phyloP scores from a whole-genome alignment of 2,797 vertebrate genomes.

The Rhynchonycteris naso region DNA sequence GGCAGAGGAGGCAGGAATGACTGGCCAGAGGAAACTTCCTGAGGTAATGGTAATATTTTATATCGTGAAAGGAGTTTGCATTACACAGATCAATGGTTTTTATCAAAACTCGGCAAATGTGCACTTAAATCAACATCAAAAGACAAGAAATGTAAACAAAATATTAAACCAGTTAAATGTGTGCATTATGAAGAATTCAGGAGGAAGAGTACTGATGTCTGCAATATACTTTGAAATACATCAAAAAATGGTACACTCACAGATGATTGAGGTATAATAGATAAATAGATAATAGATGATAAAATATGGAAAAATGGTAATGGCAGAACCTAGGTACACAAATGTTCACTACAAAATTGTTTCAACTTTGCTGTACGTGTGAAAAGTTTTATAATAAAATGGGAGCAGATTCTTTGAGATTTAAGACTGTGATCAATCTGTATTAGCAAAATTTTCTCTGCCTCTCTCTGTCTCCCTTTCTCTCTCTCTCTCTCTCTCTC shows the following conservation, averaged over 20 bases:
- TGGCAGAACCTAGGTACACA: neutral
- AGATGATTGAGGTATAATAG: neutral
- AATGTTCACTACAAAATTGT: neutral
- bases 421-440: neutral
- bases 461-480: neutral
- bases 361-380: neutral
- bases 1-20: neutral
- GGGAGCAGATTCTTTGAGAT: neutral
- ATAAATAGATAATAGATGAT: neutral
- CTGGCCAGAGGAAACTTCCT: neutral
- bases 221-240: neutral
- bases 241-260: neutral
- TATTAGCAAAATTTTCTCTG: neutral
- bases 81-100: neutral
- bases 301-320: constrained; percentile 31
- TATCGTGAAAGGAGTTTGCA: neutral
- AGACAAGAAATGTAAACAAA: neutral
- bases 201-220: neutral
- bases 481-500: neutral
- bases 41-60: neutral
- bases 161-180: neutral
- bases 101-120: neutral
- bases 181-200: neutral
- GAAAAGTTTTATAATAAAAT: constrained; percentile 22
- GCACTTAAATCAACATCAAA: neutral